phyloP scores from a whole-genome alignment of 1,140 invertebrate species.

The Pollicipes pollicipes region DNA sequence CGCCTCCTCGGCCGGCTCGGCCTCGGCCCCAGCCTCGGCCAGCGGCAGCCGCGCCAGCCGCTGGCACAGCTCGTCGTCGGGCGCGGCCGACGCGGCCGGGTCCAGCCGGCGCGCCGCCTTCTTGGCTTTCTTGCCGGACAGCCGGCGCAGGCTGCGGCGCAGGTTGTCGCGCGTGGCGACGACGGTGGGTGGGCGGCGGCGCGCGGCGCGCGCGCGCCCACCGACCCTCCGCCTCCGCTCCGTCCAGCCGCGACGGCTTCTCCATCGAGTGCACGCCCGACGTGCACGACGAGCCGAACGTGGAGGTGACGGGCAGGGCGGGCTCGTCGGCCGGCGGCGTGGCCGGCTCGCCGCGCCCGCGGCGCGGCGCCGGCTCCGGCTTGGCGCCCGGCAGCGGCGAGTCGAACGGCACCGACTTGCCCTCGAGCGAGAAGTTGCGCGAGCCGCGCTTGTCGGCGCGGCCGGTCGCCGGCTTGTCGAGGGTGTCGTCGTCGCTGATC shows the following conservation, averaged over 20 bases:
- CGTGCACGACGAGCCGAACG: constrained; percentile 1
- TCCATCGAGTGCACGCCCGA: neutral
- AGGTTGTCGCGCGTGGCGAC: neutral
- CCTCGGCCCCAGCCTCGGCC: too few species aligned
- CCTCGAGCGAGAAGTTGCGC: constrained; percentile 2
- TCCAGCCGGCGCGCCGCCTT: neutral
- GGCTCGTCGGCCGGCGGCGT: neutral
- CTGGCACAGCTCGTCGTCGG: too few species aligned
- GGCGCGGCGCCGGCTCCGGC: too few species aligned
- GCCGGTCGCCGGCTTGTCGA: neutral
- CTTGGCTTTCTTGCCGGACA: neutral
- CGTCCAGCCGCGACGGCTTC: neutral
- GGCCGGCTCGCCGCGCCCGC: too few species aligned
- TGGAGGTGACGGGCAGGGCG: neutral
- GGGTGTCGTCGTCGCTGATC: neutral
- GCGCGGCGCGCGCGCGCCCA: neutral
- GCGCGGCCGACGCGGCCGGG: too few species aligned
- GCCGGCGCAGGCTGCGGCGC: neutral
- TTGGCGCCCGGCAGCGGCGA: neutral
- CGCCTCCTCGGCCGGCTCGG: too few species aligned
- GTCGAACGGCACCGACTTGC: constrained; percentile 5
- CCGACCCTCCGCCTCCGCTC: neutral
- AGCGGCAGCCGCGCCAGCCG: too few species aligned
- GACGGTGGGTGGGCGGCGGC: neutral
- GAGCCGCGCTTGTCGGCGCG: neutral